Evolutionary conservation across 2,113 vertebrate genomes (phyloP), one percentile per base, ranked within the genome.

Genomic region (Siniperca chuatsi): DNA sequence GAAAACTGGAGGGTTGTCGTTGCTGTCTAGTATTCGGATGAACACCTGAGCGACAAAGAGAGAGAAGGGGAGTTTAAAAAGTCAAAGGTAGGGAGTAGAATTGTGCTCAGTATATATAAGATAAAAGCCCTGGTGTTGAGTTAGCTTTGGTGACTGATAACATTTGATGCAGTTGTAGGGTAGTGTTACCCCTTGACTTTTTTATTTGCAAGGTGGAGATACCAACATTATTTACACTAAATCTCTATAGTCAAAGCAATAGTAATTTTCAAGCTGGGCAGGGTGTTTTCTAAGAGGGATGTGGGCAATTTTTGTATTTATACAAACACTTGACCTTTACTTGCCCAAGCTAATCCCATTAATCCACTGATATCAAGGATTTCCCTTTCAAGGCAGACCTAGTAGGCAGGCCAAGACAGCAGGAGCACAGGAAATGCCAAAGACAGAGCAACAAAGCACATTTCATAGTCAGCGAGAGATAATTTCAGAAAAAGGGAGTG

Each of bases 1-100:
- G 94, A 99, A 99, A 74, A 97, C 95, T 0, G 98, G 98, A 55
- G 97, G 95, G n/a, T 99, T 99, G 95, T 99, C 98, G 48, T 99
- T 99, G 93, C 96, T 97, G 95, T 99, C 98, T 87, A 97, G 93
- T 72, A 99, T 96, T 88, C 95, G 96, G 87, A 99, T 97, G 86
- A 97, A 96, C 80, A 99, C 97, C 98, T 99, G 86, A 64, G 35
- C 13, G 54, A 82, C 29, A 54, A 52, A 75, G 42, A 89, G 60
- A 33, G 3, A 60, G 11, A 52, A 25, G 1, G 16, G 20, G 15
- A 78, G 73, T 13, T 48, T 25, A 6, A 60, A 83, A 44, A 71
- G 44, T 85, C 15, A 68, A 21, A 44, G 33, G 13, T 52, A 8
- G 37, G 40, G 33, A 65, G 20, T 18, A 15, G 58, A 67, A 69